Conservation (phyloP, 1,140 invertebrate species). For the Diuraphis noxia region DNA sequence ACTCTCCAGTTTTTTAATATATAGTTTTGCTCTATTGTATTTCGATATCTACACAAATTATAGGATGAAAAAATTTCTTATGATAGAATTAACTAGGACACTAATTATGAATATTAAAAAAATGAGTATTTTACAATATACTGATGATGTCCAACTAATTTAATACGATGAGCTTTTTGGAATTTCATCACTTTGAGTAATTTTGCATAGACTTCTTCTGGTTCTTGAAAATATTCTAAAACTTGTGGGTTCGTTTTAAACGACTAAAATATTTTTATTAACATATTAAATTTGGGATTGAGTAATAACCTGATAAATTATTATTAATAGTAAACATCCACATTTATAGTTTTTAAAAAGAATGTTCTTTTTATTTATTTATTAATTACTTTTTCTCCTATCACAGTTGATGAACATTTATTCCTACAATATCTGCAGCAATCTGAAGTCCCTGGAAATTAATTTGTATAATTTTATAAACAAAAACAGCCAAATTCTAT, state of each 20-base stretch:
- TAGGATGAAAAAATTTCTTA: no score
- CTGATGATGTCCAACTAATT: not conserved
- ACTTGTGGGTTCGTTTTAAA: not conserved
- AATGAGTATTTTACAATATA: not conserved
- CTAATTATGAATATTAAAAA: not conserved
- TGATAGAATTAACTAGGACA: not conserved
- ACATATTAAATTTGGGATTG: not conserved
- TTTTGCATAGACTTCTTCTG: not conserved
- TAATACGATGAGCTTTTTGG: constrained; percentile 25
- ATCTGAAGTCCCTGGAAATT: not conserved
- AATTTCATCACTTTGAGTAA: constrained; percentile 20
- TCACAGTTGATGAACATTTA: constrained; percentile 27
- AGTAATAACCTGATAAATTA: no score
- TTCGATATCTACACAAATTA: constrained; percentile 27
- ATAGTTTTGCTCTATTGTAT: constrained; percentile 33
- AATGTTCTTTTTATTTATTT: not conserved
- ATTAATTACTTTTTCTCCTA: constrained; percentile 41
- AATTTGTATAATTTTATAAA: not conserved
- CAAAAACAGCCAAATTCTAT: not conserved
- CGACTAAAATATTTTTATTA: not conserved
- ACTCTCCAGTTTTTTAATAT: constrained; percentile 34
- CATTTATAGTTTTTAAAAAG: not conserved
- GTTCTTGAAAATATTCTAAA: constrained; percentile 21
- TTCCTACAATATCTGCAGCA: constrained; percentile 13
- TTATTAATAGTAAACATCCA: not conserved